Evolutionary conservation across 2,888 invertebrate genomes (phyloP).

Genomic region (Noctua janthe): DNA sequence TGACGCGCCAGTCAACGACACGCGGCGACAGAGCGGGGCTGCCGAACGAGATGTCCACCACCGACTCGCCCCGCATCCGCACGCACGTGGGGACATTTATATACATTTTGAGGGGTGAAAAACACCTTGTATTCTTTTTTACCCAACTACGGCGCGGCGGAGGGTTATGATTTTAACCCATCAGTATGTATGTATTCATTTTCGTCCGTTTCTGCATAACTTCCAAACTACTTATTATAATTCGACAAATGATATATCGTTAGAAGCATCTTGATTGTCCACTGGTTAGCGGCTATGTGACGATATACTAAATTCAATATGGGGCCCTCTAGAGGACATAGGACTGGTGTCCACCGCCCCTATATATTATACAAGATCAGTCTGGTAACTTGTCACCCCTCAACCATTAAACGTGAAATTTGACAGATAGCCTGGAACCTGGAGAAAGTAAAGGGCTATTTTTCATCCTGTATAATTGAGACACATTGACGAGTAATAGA

Average conservation of each 20-base stretch:
- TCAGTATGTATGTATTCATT: not conserved
- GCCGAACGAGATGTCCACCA: too few relatives aligned
- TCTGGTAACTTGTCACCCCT: not conserved
- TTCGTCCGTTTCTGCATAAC: not conserved
- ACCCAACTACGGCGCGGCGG: not conserved
- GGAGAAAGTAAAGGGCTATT: too few relatives aligned
- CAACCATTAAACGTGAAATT: too few relatives aligned
- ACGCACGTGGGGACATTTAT: too few relatives aligned
- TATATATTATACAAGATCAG: not conserved
- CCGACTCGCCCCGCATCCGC: too few relatives aligned
- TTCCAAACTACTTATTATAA: not conserved
- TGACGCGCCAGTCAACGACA: too few relatives aligned
- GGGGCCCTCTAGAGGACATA: not conserved
- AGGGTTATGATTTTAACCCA: not conserved
- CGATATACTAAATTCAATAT: not conserved
- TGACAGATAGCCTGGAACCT: too few relatives aligned
- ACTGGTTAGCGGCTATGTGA: not conserved
- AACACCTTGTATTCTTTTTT: too few relatives aligned
- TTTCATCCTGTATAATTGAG: too few relatives aligned
- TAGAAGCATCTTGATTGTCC: not conserved
- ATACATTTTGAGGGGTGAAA: too few relatives aligned
- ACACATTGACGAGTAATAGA: not conserved
- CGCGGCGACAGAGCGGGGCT: too few relatives aligned
- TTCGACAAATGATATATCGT: not conserved
- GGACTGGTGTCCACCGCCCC: too few relatives aligned